Percentiles rank a stretch among this genome's conserved stretches.
Conservation (phyloP, 2,797 vertebrate species). For the Enteromius paludinosus region DNA sequence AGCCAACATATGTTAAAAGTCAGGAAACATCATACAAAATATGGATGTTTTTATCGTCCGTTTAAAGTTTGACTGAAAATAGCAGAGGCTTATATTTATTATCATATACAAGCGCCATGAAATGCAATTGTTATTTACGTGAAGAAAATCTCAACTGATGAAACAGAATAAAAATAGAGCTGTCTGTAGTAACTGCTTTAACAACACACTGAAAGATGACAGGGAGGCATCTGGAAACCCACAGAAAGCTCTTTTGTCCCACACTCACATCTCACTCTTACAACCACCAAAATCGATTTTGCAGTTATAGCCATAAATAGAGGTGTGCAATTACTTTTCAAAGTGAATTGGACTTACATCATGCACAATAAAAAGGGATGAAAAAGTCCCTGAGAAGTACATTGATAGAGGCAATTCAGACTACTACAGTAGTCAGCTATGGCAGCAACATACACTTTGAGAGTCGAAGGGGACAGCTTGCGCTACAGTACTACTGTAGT, state of each 20-base stretch:
- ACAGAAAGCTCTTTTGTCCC: conserved; percentile 17
- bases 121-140: conserved; percentile 6
- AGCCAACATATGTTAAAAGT: not conserved
- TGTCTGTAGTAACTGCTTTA: conserved; percentile 29
- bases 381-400: not conserved
- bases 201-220: conserved; percentile 12
- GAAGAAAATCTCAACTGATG: conserved; percentile 19
- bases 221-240: conserved; percentile 47
- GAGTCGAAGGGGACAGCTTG: too few relatives aligned
- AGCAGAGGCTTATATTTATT: not conserved
- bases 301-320: conserved; percentile 18
- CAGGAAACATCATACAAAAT: not conserved
- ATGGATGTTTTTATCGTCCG: not conserved
- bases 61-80: not conserved
- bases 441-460: too few relatives aligned
- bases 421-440: too few relatives aligned
- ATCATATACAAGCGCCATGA: not conserved
- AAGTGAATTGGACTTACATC: not conserved
- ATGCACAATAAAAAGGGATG: not conserved
- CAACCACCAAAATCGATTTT: conserved; percentile 23
- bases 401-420: not conserved
- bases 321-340: conserved; percentile 4
- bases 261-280: conserved; percentile 7
- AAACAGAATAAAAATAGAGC: conserved; percentile 23
- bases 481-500: too few relatives aligned